Base-by-base conservation (phyloP, 2,797 vertebrate species). In the Trematomus bernacchii region DNA sequence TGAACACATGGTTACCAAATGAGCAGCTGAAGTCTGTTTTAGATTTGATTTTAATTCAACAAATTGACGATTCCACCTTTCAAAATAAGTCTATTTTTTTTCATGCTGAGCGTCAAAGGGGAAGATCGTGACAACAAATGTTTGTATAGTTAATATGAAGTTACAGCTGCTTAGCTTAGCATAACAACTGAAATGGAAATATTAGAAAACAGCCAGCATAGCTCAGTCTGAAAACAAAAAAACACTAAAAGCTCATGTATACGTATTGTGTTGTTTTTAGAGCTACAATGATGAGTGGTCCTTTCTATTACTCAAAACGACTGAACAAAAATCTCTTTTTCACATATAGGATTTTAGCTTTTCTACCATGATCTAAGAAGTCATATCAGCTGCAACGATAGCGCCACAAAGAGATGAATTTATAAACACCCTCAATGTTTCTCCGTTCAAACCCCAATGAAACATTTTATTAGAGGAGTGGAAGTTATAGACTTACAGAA, bases 391-490 rank as follows among this genome's bases (percentile, higher is more conserved):
- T 27, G 27, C 27, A 27, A 27, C 27, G 27, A 27, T 27, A 27
- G 27, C 27, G 1, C 27, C 27, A 27, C 76, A 21, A 37, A 40
- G 61, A 52, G 73, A 71, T 51, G 57, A 74, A 30, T 86, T 85
- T 81, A 84, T 80, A 80, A 87, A 87, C 81, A 76, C 73, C 50
- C 54, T 81, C 73, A 10, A 70, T 42, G 79, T 75, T 80, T 63
- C 67, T 83, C 63, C 51, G 18, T 68, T 77, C 72, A 30, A 79
- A 75, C 71, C 47, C 57, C 73, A 64, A 65, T 89, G 73, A 85
- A 86, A 86, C 62, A 55, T 90, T 93, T 91, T 88, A 92, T 55
- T 77, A 85, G 85, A 21, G 51, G 51, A 80, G 65, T 6, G 73
- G 72, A 85, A 80, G 82, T 88, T 86, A 84, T 84, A 76, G 77